Evolutionary conservation across 2,797 vertebrate genomes (phyloP).

Genomic region (Limnodromus scolopaceus): DNA sequence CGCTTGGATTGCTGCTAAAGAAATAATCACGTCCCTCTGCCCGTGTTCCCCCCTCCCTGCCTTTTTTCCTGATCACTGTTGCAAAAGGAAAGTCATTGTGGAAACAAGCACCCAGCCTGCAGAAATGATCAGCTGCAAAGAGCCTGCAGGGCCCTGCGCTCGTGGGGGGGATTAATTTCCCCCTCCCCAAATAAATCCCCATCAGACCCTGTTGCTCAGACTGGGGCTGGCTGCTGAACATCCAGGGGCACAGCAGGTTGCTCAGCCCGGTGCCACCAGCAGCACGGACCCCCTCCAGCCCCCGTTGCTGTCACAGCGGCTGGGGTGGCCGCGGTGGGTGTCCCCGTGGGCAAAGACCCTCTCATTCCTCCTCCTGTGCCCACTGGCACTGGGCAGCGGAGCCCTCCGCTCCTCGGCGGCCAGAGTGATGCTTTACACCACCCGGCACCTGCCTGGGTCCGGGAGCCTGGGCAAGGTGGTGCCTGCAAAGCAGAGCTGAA

Average conservation of each 20-base stretch:
- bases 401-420: accelerated
- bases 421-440: accelerated
- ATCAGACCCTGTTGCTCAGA: not conserved
- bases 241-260: accelerated
- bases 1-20: constrained; percentile 59
- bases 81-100: constrained; percentile 60
- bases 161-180: not conserved
- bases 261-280: accelerated
- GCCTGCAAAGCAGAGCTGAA: accelerated
- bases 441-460: not conserved
- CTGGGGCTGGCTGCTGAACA: not conserved
- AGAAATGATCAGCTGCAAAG: not conserved
- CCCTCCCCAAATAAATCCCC: not conserved
- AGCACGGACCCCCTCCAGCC: accelerated
- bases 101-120: constrained; percentile 6
- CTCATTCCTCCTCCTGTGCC: not conserved
- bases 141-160: not conserved
- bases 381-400: accelerated
- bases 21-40: constrained; percentile 57
- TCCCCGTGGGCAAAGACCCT: not conserved
- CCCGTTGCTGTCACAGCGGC: not conserved
- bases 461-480: not conserved
- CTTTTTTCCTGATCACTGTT: not conserved
- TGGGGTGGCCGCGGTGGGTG: not conserved
- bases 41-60: not conserved